Percentiles rank a stretch among this genome's conserved stretches.
Evolutionary conservation across 2,888 invertebrate species (phyloP).

Genomic region (Caradrina clavipalpis): DNA sequence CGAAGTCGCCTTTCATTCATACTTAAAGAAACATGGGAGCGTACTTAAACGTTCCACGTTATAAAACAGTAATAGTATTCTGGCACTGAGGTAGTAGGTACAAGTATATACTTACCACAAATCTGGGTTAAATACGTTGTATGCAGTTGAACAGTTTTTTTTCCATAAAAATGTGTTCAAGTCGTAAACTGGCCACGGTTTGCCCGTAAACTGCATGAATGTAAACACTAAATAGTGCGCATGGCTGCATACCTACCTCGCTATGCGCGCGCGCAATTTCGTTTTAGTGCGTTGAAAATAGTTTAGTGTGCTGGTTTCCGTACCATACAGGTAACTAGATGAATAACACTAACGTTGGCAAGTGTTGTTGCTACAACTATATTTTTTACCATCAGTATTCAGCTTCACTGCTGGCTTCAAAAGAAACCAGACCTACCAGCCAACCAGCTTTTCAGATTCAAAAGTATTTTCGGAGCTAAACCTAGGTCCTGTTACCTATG

Average conservation of each 20-base stretch:
- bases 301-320: constrained; percentile 62
- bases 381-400: neutral
- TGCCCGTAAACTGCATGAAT: constrained; percentile 65
- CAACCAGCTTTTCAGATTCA: neutral
- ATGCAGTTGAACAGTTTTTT: constrained; percentile 9
- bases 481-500: neutral
- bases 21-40: neutral
- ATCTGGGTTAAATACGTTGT: constrained; percentile 14
- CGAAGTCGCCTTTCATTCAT: neutral
- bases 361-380: neutral
- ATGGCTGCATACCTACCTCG: constrained; percentile 50
- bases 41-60: neutral
- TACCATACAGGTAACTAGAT: constrained; percentile 44
- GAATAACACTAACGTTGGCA: constrained; percentile 3
- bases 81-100: neutral
- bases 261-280: constrained; percentile 56
- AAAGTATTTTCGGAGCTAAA: neutral
- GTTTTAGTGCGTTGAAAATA: constrained; percentile 67
- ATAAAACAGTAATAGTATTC: neutral
- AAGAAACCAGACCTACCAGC: neutral
- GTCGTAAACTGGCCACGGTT: constrained; percentile 61
- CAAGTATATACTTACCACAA: neutral
- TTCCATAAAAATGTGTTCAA: constrained; percentile 43
- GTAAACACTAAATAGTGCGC: constrained; percentile 65
- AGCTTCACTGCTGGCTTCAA: neutral